A percentile compares a stretch with the other conserved stretches of the same genome.
Conservation (phyloP, 1,140 invertebrate genomes). For the Saccostrea glomerata region DNA sequence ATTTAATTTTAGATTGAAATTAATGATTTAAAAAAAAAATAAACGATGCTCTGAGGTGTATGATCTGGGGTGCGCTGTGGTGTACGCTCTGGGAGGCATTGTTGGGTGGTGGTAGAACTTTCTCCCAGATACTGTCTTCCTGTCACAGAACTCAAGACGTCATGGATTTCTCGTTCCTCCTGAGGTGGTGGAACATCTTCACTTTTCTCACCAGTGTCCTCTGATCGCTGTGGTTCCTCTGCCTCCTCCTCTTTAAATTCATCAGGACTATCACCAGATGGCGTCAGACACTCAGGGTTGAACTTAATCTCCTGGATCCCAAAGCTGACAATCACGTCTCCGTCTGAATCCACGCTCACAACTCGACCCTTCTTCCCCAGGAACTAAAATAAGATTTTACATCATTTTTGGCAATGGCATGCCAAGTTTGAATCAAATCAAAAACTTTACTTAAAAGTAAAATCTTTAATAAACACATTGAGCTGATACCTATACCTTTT, state of each 20-base stretch:
- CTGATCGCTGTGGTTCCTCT: neutral
- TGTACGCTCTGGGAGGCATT: neutral
- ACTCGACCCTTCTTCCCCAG: constrained; percentile 50
- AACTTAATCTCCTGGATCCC: constrained; percentile 13
- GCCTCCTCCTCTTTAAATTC: constrained; percentile 9
- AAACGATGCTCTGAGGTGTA: no score
- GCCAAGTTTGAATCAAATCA: neutral
- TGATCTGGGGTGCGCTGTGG: neutral
- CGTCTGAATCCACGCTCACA: constrained; percentile 9
- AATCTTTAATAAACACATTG: neutral
- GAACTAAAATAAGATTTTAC: constrained; percentile 27
- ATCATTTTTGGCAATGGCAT: neutral
- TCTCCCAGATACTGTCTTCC: neutral
- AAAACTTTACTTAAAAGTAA: neutral
- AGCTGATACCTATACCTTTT: constrained; percentile 3
- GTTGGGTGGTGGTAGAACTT: neutral
- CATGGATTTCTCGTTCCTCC: no score
- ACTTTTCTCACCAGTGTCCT: neutral
- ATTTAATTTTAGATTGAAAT: no score
- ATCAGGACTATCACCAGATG: constrained; percentile 19
- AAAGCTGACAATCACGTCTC: constrained; percentile 50
- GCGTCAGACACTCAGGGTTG: constrained; percentile 51
- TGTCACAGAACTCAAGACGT: no score
- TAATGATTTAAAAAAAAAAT: no score
- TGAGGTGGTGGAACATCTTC: neutral